These are phyloP conservation scores for Volucella zonaria DNA, from an alignment of 2,888 invertebrate genomes.

Conservation along the genomic window DNA sequence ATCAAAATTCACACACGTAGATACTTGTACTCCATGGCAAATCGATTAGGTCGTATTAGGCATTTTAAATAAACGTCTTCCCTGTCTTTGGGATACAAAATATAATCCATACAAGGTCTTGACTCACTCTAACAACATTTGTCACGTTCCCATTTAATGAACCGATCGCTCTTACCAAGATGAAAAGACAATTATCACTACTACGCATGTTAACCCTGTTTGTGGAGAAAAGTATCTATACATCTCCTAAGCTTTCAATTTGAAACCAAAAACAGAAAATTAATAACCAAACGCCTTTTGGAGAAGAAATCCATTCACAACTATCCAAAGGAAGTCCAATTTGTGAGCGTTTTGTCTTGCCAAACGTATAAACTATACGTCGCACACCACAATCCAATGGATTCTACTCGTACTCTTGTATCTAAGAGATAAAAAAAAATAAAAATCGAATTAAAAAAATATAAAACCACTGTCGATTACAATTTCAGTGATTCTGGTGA, in stretches of 20 bases:
- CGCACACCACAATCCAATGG: too few relatives aligned
- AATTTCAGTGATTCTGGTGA: conserved; percentile 25
- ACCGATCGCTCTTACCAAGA: neutral
- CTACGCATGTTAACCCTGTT: neutral
- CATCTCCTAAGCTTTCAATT: neutral
- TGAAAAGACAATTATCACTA: conserved; percentile 6
- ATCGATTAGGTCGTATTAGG: too few relatives aligned
- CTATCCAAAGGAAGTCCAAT: conserved; percentile 46
- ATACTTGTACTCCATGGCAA: too few relatives aligned
- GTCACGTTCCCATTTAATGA: neutral
- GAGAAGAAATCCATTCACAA: conserved; percentile 39
- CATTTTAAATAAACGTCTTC: too few relatives aligned
- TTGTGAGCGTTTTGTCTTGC: conserved; percentile 4
- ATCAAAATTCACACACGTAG: too few relatives aligned
- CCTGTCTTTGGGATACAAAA: neutral
- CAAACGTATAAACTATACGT: too few relatives aligned
- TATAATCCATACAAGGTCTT: neutral
- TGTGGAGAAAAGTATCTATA: too few relatives aligned
- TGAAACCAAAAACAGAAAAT: conserved; percentile 10
- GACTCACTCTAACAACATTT: neutral
- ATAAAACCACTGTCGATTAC: conserved; percentile 22
- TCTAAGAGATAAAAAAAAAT: conserved; percentile 2
- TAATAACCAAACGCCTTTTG: conserved; percentile 27
- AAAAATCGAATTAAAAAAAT: conserved; percentile 23
- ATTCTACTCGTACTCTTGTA: too few relatives aligned